Base-by-base conservation (phyloP, 2,113 vertebrate species). In the Callaeas wilsoni region DNA sequence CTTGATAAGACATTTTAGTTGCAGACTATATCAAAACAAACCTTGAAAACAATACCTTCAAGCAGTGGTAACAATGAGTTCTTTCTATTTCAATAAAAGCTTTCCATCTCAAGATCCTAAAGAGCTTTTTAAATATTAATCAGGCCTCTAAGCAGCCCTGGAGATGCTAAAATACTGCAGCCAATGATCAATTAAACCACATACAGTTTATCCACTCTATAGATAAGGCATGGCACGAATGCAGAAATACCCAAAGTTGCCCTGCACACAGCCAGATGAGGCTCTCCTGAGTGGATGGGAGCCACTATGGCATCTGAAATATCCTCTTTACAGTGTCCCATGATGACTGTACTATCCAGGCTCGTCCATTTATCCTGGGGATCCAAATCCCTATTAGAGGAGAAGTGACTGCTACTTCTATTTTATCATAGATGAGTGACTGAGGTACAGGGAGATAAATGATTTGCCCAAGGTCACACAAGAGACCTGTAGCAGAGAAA, bases 111-210 rank as follows among this genome's bases (percentile, higher is more conserved):
- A 2, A 71, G 80, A 90, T 86, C 76, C 86, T 90, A 96, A 96
- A 94, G 80, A 89, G 90, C 76, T 86, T 90, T 96, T 96, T 84
- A 96, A 97, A 94, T 93, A 95, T 97, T 96, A 95, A 97, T 95
- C 22, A 4, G 88, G 91, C 81, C 93, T 93, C 90, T 93, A 90
- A 94, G 85, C 90, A 90, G 59, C 92, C 76, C 80, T 79, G n/a
- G 86, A 94, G 89, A 95, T 87, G 89, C 76, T 94, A 90, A 96
- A 95, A 95, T 67, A 84, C 86, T 95, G 80, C 84, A 92, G 86
- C 63, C 91, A 77, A 46, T 93, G 96, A 95, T 95, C 96, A 94
- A 96, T 97, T 97, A 96, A 93, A 87, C 73, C 39, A 87, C 74
- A 84, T 42, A 46, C 35, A 74, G 46, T 80, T 88, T 92, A 93